Conservation (phyloP, 2,113 vertebrate genomes). For the Strix aluco region DNA sequence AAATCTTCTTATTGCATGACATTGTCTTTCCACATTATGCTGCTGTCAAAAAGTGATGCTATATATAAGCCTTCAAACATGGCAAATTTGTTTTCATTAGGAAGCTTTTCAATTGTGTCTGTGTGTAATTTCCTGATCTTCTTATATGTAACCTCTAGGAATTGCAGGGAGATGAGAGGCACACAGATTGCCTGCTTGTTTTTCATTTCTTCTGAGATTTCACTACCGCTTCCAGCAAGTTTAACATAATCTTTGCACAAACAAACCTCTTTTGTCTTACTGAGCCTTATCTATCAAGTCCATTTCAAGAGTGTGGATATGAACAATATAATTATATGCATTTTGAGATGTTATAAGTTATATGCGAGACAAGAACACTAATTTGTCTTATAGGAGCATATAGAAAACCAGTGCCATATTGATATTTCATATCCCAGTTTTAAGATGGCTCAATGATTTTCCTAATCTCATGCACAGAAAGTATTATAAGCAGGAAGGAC, state of each 20-base stretch:
- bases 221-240: slow-evolving; percentile 52
- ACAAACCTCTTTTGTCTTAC: slow-evolving; percentile 73
- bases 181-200: background rate
- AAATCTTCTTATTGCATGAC: slow-evolving; percentile 60
- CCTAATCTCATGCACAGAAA: background rate
- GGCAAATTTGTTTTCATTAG: slow-evolving; percentile 69
- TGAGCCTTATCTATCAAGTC: slow-evolving; percentile 65
- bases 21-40: slow-evolving; percentile 40
- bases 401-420: background rate
- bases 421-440: background rate
- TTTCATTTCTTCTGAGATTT: slow-evolving; percentile 66
- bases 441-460: background rate
- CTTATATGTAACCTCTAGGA: slow-evolving; percentile 72
- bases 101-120: slow-evolving; percentile 62
- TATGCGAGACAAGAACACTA: slow-evolving; percentile 14
- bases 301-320: slow-evolving; percentile 54
- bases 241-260: slow-evolving; percentile 73
- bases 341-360: slow-evolving; percentile 38
- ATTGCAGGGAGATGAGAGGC: slow-evolving; percentile 45
- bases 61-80: slow-evolving; percentile 56
- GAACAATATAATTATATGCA: slow-evolving; percentile 51
- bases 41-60: slow-evolving; percentile 53
- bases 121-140: slow-evolving; percentile 71
- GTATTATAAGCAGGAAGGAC: background rate
- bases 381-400: background rate